Percentiles rank a stretch among this genome's conserved stretches.
These are phyloP conservation scores for Pyxicephalus adspersus DNA, from an alignment of 2,113 vertebrate species.

Conservation along the genomic window DNA sequence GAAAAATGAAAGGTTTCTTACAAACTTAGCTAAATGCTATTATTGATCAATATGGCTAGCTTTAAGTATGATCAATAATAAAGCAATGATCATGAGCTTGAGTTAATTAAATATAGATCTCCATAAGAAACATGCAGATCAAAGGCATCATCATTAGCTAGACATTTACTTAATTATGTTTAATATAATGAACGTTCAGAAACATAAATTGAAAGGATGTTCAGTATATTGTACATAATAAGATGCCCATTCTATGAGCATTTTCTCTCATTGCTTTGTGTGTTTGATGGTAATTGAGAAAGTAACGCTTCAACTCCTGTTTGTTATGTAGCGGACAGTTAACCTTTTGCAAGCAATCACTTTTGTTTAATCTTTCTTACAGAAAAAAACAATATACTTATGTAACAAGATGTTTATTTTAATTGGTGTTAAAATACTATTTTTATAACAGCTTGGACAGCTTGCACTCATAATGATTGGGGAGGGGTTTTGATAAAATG, in stretches of 20 bases:
- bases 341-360: neutral
- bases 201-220: conserved; percentile 6
- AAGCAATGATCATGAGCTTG: conserved; percentile 1
- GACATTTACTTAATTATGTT: conserved; percentile 35
- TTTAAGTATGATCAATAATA: conserved; percentile 37
- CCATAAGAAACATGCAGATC: conserved; percentile 28
- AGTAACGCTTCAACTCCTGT: neutral
- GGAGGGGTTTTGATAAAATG: too few relatives aligned
- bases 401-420: neutral
- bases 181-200: conserved; percentile 8
- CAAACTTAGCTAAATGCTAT: conserved; percentile 16
- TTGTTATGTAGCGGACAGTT: neutral
- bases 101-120: conserved; percentile 50
- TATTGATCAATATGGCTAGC: conserved; percentile 16
- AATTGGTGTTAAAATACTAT: neutral
- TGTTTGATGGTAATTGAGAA: neutral
- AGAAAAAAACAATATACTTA: neutral
- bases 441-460: too few relatives aligned
- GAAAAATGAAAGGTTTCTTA: neutral
- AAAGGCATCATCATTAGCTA: conserved; percentile 34
- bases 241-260: conserved; percentile 12
- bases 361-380: neutral
- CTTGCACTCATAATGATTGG: too few relatives aligned
- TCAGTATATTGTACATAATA: conserved; percentile 26
- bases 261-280: neutral